Conservation (phyloP, 92 coral and sea anemone species). For the Porites lobata region DNA sequence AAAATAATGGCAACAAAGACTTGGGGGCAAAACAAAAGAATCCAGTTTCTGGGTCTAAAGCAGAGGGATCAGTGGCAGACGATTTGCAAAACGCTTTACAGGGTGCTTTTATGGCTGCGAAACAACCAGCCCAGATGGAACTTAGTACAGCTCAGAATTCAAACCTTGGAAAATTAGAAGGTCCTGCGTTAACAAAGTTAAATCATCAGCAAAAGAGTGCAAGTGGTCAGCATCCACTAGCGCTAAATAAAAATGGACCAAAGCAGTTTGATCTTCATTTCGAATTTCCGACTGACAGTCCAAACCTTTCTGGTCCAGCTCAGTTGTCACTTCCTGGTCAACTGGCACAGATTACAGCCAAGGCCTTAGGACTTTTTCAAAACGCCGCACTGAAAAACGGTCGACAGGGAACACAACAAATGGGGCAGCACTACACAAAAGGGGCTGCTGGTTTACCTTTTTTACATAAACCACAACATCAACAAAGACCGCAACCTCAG, state of each 20-base stretch:
- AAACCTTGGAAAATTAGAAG: neutral
- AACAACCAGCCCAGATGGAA: conserved; percentile 5
- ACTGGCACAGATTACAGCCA: conserved; percentile 25
- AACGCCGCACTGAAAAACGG: neutral
- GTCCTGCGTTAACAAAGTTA: neutral
- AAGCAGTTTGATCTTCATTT: conserved; percentile 3
- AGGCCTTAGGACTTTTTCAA: conserved; percentile 11
- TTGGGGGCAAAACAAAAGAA: neutral
- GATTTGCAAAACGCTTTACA: conserved; percentile 7
- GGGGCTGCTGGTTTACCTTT: neutral
- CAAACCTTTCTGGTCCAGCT: neutral
- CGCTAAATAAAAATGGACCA: neutral
- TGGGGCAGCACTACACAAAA: neutral
- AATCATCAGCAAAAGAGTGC: neutral
- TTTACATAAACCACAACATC: conserved; percentile 24
- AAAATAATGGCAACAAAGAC: neutral
- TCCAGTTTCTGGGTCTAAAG: conserved; percentile 9
- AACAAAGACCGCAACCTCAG: conserved; percentile 21
- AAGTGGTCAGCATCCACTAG: neutral
- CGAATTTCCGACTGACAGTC: neutral
- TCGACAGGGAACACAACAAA: neutral
- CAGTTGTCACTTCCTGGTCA: neutral
- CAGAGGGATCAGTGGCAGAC: neutral
- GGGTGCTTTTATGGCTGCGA: conserved; percentile 13
- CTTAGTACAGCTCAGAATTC: neutral